Percentiles rank a stretch among this genome's conserved stretches.
Conservation (phyloP, 92 coral and sea anemone species). For the Porites rus region DNA sequence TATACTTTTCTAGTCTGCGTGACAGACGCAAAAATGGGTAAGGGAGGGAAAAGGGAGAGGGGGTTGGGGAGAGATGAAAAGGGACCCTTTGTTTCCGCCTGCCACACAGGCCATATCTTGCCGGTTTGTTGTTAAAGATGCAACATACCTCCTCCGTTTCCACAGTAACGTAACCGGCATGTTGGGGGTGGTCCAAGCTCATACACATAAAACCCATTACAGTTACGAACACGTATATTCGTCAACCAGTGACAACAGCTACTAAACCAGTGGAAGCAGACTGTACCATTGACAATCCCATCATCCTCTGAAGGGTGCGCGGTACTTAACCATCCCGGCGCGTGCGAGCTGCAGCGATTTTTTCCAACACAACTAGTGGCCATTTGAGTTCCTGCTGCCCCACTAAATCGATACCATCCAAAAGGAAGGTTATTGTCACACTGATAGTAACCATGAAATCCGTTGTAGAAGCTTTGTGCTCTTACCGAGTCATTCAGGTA, state of each 20-base stretch:
- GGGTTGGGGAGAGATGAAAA: too few relatives aligned
- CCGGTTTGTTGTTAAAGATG: too few relatives aligned
- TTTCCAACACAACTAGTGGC: constrained; percentile 30
- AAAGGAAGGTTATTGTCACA: constrained; percentile 30
- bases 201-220: constrained; percentile 74
- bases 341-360: constrained; percentile 52
- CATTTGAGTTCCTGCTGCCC: constrained; percentile 65
- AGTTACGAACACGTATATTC: constrained; percentile 60
- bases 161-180: constrained; percentile 39
- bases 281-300: constrained; percentile 48
- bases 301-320: constrained; percentile 45
- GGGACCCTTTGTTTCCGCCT: too few relatives aligned
- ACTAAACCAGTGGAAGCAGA: constrained; percentile 34
- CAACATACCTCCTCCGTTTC: constrained; percentile 36
- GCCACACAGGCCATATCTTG: too few relatives aligned
- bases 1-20: too few relatives aligned
- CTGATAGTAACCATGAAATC: constrained; percentile 10
- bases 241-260: constrained; percentile 41
- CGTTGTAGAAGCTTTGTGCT: constrained; percentile 16
- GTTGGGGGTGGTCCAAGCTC: constrained; percentile 26
- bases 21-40: too few relatives aligned
- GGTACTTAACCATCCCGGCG: constrained; percentile 61
- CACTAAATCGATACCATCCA: constrained; percentile 67
- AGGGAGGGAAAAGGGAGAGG: too few relatives aligned
- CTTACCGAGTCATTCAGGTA: constrained; percentile 24